These are phyloP conservation scores for Spodoptera exigua DNA, from an alignment of 2,888 invertebrate genomes.

Conservation along the genomic window DNA sequence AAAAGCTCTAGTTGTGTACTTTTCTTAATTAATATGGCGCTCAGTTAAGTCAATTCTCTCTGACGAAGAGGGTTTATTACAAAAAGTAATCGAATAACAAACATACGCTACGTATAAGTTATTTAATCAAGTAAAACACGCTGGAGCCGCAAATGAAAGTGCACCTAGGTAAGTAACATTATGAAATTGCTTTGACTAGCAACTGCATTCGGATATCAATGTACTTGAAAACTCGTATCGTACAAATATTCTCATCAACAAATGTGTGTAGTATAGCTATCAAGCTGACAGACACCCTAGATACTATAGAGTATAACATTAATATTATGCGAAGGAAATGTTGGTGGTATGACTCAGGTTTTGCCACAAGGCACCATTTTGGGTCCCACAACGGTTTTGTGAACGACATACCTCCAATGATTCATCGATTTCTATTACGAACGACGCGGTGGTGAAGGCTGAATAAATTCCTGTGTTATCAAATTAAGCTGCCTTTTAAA, in stretches of 20 bases:
- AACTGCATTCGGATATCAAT: too few relatives aligned
- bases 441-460: background rate
- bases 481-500: background rate
- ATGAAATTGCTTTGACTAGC: background rate
- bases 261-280: too few relatives aligned
- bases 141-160: background rate
- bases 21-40: too few relatives aligned
- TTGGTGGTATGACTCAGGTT: background rate
- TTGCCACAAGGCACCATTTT: background rate
- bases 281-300: too few relatives aligned
- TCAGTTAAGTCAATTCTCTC: too few relatives aligned
- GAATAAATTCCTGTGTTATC: constrained; percentile 2
- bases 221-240: too few relatives aligned
- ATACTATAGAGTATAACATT: too few relatives aligned
- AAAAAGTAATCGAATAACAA: background rate
- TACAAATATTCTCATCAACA: too few relatives aligned
- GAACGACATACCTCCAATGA: constrained; percentile 3
- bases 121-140: background rate
- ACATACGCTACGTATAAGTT: background rate
- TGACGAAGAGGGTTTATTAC: background rate
- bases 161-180: background rate
- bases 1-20: too few relatives aligned
- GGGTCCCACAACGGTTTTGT: background rate
- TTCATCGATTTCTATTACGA: background rate
- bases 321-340: background rate